Percentiles rank a stretch among this genome's conserved stretches.
Evolutionary conservation across 2,888 invertebrate genomes (phyloP).

Genomic region (Drosophila maculinotata): DNA sequence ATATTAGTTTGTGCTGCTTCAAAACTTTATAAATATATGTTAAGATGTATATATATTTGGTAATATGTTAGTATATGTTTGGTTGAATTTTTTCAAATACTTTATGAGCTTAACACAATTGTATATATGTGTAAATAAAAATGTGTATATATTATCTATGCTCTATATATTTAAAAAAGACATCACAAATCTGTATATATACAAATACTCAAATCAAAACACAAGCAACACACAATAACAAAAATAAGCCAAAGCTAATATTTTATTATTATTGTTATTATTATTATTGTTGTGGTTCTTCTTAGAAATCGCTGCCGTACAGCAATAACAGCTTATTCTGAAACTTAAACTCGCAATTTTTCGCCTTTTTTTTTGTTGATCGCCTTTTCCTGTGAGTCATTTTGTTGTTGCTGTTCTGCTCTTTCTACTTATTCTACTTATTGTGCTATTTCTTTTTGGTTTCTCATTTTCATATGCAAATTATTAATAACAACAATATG

Average conservation of each 20-base stretch:
- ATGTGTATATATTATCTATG: not conserved
- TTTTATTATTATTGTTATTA: not conserved
- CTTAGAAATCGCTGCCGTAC: not conserved
- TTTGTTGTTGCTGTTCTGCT: not conserved
- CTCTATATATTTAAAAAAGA: too few relatives aligned
- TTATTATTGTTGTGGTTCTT: constrained; percentile 5
- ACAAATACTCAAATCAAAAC: not conserved
- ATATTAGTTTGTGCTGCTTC: too few relatives aligned
- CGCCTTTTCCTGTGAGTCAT: not conserved
- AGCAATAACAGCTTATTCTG: constrained; percentile 8
- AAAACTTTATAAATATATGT: not conserved
- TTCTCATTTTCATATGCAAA: constrained; percentile 55
- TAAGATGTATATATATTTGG: not conserved
- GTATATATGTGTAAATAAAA: not conserved
- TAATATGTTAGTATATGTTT: too few relatives aligned
- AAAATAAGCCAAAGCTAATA: not conserved
- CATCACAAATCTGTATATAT: not conserved
- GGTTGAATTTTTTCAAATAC: too few relatives aligned
- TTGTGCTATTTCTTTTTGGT: constrained; percentile 1
- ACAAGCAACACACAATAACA: not conserved
- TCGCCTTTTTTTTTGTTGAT: not conserved
- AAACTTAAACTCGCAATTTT: too few relatives aligned
- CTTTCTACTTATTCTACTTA: not conserved
- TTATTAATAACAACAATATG: constrained; percentile 50
- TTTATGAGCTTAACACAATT: too few relatives aligned